These are phyloP conservation scores for Drosophila sechellia DNA, from an alignment of 1,140 invertebrate species.

Conservation along the genomic window DNA sequence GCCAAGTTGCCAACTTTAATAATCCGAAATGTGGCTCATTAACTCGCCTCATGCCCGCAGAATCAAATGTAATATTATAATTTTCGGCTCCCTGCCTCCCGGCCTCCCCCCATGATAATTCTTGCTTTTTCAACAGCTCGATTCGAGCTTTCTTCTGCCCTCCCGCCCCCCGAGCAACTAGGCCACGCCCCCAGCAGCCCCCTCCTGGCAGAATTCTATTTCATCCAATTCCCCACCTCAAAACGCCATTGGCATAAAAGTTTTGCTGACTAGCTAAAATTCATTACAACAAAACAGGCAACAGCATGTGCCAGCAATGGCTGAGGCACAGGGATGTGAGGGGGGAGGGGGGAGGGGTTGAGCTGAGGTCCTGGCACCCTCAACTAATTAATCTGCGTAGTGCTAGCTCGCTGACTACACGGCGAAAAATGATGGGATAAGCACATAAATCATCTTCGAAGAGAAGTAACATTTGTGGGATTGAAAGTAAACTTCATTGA, in stretches of 20 bases:
- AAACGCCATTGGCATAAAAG: constrained; percentile 78
- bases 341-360: not conserved
- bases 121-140: constrained; percentile 78
- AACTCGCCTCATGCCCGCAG: constrained; percentile 48
- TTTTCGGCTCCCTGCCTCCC: constrained; percentile 46
- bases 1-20: constrained; percentile 69
- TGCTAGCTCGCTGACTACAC: constrained; percentile 46
- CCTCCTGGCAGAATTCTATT: constrained; percentile 25
- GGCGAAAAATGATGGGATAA: not conserved
- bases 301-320: constrained; percentile 72
- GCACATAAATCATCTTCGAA: not conserved
- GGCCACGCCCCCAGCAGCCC: constrained; percentile 22
- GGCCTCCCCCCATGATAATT: constrained; percentile 69
- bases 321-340: constrained; percentile 1
- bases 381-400: constrained; percentile 82
- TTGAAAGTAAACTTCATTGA: no score
- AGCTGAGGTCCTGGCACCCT: constrained; percentile 62
- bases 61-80: constrained; percentile 73
- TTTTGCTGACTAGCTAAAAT: constrained; percentile 83
- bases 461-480: no score
- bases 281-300: constrained; percentile 79
- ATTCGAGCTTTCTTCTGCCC: constrained; percentile 51
- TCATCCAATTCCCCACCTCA: constrained; percentile 53
- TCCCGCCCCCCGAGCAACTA: constrained; percentile 7
- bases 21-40: constrained; percentile 80